phyloP scores from a whole-genome alignment of 1,140 invertebrate species.

The Drosophila littoralis region DNA sequence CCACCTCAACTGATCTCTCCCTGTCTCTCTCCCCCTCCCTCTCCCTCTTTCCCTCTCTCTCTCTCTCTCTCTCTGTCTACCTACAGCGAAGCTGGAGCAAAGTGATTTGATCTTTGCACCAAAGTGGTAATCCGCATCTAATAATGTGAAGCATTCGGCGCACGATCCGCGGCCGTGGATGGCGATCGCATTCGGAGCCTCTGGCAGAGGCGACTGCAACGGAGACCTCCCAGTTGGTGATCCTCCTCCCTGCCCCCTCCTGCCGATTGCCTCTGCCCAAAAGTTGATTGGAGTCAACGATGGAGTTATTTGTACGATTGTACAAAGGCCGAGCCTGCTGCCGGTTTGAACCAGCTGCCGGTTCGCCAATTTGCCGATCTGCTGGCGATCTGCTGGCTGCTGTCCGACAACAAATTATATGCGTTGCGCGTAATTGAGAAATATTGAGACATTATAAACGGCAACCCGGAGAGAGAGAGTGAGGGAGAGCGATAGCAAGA shows the following conservation, averaged over 20 bases:
- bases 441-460: slow-evolving; percentile 77
- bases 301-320: slow-evolving; percentile 82
- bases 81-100: slow-evolving; percentile 52
- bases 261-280: slow-evolving; percentile 30
- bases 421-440: slow-evolving; percentile 78
- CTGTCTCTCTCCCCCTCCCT: background rate
- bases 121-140: slow-evolving; percentile 83
- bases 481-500: background rate
- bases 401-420: slow-evolving; percentile 76
- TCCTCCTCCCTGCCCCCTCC: no score
- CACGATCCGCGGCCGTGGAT: slow-evolving; percentile 59
- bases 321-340: slow-evolving; percentile 24
- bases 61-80: slow-evolving; percentile 10
- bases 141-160: slow-evolving; percentile 81
- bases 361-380: slow-evolving; percentile 20
- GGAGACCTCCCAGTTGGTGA: slow-evolving; percentile 70
- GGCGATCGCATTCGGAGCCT: slow-evolving; percentile 9
- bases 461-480: background rate
- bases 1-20: slow-evolving; percentile 58
- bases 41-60: background rate
- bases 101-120: slow-evolving; percentile 83
- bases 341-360: slow-evolving; percentile 37
- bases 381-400: slow-evolving; percentile 43
- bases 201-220: slow-evolving; percentile 17
- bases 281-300: slow-evolving; percentile 83